These are phyloP conservation scores for Coenonympha arcania DNA, from an alignment of 2,888 invertebrate genomes.

Conservation along the genomic window DNA sequence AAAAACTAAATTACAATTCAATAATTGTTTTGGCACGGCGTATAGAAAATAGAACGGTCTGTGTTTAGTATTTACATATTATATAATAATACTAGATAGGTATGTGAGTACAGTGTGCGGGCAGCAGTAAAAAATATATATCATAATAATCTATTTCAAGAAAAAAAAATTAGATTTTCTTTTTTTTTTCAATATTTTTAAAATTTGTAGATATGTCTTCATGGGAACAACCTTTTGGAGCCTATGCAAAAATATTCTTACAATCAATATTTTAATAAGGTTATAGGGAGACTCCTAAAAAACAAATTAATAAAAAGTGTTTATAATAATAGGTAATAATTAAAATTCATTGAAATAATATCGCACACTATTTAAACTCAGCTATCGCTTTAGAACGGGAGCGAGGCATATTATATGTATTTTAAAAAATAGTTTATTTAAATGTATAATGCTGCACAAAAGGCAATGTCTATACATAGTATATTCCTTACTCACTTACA, in stretches of 20 bases:
- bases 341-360: too few species aligned
- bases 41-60: constrained; percentile 47
- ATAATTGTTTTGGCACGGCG: constrained; percentile 64
- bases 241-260: too few species aligned
- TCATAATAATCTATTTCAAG: background rate
- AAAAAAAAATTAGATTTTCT: too few species aligned
- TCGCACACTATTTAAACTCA: constrained; percentile 13
- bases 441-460: background rate
- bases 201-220: too few species aligned
- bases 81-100: constrained; percentile 30
- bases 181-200: too few species aligned
- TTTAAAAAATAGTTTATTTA: constrained; percentile 6
- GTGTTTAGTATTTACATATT: constrained; percentile 36
- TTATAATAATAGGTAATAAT: too few species aligned
- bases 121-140: background rate
- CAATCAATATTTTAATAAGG: too few species aligned
- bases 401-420: constrained; percentile 7
- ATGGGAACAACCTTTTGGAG: too few species aligned
- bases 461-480: constrained; percentile 5
- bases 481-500: background rate
- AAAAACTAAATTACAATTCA: constrained; percentile 27
- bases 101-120: constrained; percentile 6
- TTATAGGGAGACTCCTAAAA: too few species aligned
- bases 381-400: constrained; percentile 9
- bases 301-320: background rate